phyloP scores from a whole-genome alignment of 2,797 vertebrate species.

The Urocyon cinereoargenteus region DNA sequence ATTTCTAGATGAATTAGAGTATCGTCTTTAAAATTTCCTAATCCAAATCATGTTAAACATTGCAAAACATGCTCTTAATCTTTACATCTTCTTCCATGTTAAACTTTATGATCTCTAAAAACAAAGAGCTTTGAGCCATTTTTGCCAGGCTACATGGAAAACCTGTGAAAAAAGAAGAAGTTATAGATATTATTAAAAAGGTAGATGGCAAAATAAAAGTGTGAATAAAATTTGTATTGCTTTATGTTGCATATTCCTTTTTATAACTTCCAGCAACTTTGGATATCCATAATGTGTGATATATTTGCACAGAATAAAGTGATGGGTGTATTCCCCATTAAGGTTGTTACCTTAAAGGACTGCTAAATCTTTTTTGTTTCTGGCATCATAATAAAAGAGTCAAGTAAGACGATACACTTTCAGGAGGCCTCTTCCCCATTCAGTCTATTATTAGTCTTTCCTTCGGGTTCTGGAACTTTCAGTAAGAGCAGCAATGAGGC shows the following conservation, averaged over 20 bases:
- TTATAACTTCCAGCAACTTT: neutral
- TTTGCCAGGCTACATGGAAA: neutral
- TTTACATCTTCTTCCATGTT: neutral
- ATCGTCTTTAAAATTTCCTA: neutral
- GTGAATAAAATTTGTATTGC: neutral
- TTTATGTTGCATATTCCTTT: neutral
- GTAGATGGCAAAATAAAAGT: neutral
- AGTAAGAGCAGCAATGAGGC: neutral
- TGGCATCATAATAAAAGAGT: neutral
- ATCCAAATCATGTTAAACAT: neutral
- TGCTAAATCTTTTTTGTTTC: neutral
- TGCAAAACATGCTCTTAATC: slow-evolving; percentile 5
- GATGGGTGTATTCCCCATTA: neutral
- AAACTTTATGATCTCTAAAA: neutral
- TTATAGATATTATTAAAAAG: neutral
- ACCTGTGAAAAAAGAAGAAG: neutral
- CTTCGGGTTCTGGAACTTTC: neutral
- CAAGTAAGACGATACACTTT: neutral
- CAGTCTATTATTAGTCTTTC: neutral
- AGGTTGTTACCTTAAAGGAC: neutral
- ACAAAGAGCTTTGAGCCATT: neutral
- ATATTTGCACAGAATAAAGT: neutral
- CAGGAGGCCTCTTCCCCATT: neutral
- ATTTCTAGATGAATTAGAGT: neutral
- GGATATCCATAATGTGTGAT: neutral